Base-by-base conservation (phyloP, 1,140 invertebrate genomes). In the Temnothorax nylanderi region DNA sequence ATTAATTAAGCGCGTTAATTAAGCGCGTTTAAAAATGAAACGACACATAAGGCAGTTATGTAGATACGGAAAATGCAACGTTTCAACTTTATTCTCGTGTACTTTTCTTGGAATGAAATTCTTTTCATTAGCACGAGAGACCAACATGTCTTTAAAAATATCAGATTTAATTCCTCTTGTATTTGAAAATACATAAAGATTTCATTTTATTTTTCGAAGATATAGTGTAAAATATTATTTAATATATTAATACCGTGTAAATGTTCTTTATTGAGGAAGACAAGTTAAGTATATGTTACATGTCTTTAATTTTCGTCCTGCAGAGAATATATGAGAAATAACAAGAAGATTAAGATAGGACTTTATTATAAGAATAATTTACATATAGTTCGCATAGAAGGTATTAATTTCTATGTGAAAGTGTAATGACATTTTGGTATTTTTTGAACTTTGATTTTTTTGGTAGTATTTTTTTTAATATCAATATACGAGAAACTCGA, bases 1-100 rank as follows among this genome's bases (percentile, higher is more conserved):
- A 80, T 80, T 80, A 80, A 80, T 80, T 69, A 80, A 69, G 62
- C 44, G 26, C n/a, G 62, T 80, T 80, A 80, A 80, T 69, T 80
- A 11, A 80, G 65, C 62, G 11, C 62, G 77, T 69, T 64, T 64
- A 80, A 69, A 69, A 80, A 69, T 54, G 77, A 21, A 69, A 69
- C 62, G 62, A 34, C 47, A 41, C 77, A 51, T 76, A 76, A 76
- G 54, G 54, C 21, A 7, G 6, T 60, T 44, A 76, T 34, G 51
- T 47, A 49, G 41, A 69, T 44, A 76, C 1, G 21, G 7, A 60
- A 69, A 5, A 69, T 26, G 13, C 44, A 69, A 51, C 8, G 3
- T 51, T 71, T 34, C 47, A 32, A 41, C 44, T 49, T 49, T 7
- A 49, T 71, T 32, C 13, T 49, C 21, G 7, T 18, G 8, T n/a